Base-by-base conservation (phyloP, 2,797 vertebrate species). In the Eupleurogrammus muticus region DNA sequence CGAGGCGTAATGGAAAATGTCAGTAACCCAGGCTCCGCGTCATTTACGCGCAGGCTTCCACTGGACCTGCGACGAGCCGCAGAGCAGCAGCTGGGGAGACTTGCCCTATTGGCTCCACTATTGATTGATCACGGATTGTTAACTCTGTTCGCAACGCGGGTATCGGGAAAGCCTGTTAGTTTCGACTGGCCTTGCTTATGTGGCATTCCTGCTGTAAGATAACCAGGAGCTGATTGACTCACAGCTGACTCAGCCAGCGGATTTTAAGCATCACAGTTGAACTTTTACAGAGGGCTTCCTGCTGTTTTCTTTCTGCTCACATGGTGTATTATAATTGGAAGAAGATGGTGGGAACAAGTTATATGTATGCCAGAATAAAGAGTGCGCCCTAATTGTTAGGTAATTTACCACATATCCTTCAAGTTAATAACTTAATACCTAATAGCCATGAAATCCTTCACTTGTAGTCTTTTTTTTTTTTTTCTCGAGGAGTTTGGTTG, bases 1-100 rank as follows among this genome's bases (percentile, higher is more conserved):
- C n/a, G 2, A 4, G 17, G 47, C 32, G 9, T 52, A 56, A 73
- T 53, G 66, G 60, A 76, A 79, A 77, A 61, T 51, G 34, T 21
- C 42, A 21, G 77, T 59, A 9, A 51, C 5, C 3, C 11, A 4
- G 20, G 40, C 21, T 21, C 2, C 53, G 56, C 68, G 75, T 74
- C 61, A 69, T 60, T 35, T n/a, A 60, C 46, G 5, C 47, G 60
- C 28, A 50, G 16, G 23, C 62, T 46, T 7, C 14, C 8, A 12
- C 0, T 34, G 73, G 50, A 60, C 74, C 42, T 1, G 5, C 20
- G 32, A 9, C 12, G 32, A 73, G 49, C 60, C 17, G 9, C 9
- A 23, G 32, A 74, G 20, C 65, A 46, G 70, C 65, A 51, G 65
- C 46, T 70, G n/a, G 42, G 19, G 34, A 64, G 50, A 69, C 34